These are phyloP conservation scores for Mnemiopsis leidyi DNA, from an alignment of 37 sponge, comb jelly and placozoan genomes.

Conservation along the genomic window DNA sequence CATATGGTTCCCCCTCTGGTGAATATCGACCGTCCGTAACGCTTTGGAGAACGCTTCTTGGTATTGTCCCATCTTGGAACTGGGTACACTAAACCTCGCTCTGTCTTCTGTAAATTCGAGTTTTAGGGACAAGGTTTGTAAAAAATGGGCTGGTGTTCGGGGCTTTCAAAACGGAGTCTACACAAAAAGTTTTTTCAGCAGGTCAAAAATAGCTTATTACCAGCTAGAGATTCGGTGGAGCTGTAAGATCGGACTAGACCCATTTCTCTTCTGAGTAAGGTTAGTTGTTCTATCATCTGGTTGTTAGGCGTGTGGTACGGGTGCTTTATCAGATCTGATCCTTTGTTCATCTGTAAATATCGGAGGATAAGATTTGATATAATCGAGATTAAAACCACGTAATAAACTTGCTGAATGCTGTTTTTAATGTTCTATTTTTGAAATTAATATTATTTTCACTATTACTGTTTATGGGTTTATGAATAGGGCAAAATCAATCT, in stretches of 20 bases:
- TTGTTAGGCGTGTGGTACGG: constrained; percentile 30
- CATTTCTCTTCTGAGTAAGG: neutral
- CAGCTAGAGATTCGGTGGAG: constrained; percentile 1
- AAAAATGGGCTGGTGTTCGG: too few species aligned
- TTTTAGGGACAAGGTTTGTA: too few species aligned
- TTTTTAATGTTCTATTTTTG: too few species aligned
- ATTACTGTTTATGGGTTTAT: too few species aligned
- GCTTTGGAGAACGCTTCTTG: constrained; percentile 50
- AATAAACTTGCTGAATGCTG: too few species aligned
- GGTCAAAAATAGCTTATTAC: too few species aligned
- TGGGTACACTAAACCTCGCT: constrained; percentile 22
- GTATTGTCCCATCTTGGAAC: constrained; percentile 52
- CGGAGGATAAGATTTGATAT: neutral
- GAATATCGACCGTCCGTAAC: constrained; percentile 18
- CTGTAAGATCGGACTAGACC: neutral
- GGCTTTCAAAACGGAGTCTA: too few species aligned
- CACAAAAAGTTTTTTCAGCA: too few species aligned
- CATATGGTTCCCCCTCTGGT: constrained; percentile 43
- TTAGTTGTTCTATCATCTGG: neutral
- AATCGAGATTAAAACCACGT: neutral
- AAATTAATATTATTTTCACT: too few species aligned
- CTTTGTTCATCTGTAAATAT: neutral
- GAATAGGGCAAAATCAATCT: too few species aligned
- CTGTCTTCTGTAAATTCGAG: constrained; percentile 21
- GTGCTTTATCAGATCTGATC: neutral